Evolutionary conservation across 2,113 vertebrate species (phyloP), one percentile per base, ranked within the genome.

Genomic region (Anoura caudifer): DNA sequence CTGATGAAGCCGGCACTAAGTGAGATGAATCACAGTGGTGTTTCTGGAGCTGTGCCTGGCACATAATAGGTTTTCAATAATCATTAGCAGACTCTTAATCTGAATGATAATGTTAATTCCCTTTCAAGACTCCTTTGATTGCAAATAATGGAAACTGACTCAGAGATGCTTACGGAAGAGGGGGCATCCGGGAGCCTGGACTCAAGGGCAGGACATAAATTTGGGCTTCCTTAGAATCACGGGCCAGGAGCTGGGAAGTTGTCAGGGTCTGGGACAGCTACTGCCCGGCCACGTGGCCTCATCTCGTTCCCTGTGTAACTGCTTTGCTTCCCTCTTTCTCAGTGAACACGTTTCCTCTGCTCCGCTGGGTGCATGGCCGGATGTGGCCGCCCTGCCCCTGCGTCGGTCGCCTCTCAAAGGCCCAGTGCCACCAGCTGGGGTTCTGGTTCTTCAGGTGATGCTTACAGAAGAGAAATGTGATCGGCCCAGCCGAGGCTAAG

Each of bases 1-100:
- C 82, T 89, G 94, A 95, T 89, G 93, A 95, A 96, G 67, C 82
- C 47, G 96, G 36, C 38, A 52, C 41, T 93, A 94, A 96, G 89
- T 96, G 94, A 97, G 96, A 90, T 94, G 95, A 95, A 96, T 96
- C 73, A 41, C 22, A 63, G 90, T 63, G 41, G 20, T 82, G 81
- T 56, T 94, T 91, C 88, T 95, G 94, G 94, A 97, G 43, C 17
- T 54, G n/a, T 63, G 94, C 83, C 90, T 96, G 94, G 77, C 69
- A 75, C 92, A 61, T 95, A 96, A 96, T 89, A 96, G 93, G 88
- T 95, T 89, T 93, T 97, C 95, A 91, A 94, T 98, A 97, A 97
- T 93, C 96, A 96, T 95, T 96, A 96, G 95, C 79, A 94, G 96
- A 84, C 20, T 95, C 77, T 97, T 97, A 96, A 96, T 97, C 88